Evolutionary conservation across 2,888 invertebrate species (phyloP).

Genomic region (Polietes domitor): DNA sequence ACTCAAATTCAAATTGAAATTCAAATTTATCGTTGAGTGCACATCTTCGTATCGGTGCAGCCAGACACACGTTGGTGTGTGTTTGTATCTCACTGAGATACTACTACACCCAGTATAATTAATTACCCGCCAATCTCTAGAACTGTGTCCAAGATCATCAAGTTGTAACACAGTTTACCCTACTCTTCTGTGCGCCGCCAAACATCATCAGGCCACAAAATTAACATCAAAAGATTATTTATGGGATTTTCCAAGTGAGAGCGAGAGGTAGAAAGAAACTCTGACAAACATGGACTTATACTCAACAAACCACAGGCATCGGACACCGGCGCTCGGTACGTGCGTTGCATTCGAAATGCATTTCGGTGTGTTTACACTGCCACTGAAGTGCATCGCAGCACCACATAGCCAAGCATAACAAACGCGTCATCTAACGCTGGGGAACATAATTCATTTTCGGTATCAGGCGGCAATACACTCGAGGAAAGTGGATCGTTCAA

Average conservation of each 20-base stretch:
- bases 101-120: constrained; percentile 11
- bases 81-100: no score
- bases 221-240: no score
- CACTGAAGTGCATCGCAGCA: constrained; percentile 16
- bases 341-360: constrained; percentile 40
- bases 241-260: neutral
- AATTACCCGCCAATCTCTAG: constrained; percentile 7
- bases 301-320: neutral
- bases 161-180: neutral
- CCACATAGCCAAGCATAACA: neutral
- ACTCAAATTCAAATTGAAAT: no score
- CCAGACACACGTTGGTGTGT: no score
- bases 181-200: neutral
- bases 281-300: neutral
- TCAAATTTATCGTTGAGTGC: neutral
- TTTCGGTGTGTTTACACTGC: constrained; percentile 24
- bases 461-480: no score
- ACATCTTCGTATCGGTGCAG: no score
- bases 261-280: neutral
- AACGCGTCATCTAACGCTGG: no score
- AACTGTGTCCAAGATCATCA: constrained; percentile 19
- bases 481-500: no score
- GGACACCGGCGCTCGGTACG: neutral
- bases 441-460: no score
- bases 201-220: neutral